phyloP scores from a whole-genome alignment of 2,888 invertebrate genomes.

The Tupiocoris notatus region DNA sequence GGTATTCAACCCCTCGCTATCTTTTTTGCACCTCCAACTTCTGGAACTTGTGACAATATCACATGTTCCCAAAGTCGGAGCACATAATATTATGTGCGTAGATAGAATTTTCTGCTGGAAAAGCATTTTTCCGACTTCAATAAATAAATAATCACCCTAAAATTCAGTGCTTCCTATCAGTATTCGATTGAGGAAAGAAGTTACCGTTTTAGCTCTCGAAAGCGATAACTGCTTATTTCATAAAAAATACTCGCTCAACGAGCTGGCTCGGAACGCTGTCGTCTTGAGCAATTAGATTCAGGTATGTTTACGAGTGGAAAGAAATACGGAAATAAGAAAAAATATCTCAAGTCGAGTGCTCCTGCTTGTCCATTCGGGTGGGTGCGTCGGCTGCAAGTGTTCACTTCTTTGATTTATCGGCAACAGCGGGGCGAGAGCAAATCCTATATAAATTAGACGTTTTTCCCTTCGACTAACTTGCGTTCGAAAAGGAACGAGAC shows the following conservation, averaged over 20 bases:
- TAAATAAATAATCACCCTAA: too few species aligned
- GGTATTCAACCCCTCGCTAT: too few species aligned
- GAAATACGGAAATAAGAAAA: conserved; percentile 5
- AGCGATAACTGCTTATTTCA: conserved; percentile 11
- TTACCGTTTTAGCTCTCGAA: neutral
- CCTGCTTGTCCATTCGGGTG: neutral
- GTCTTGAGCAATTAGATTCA: conserved; percentile 25
- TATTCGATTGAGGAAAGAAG: too few species aligned
- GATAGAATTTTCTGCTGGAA: too few species aligned
- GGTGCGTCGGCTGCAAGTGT: conserved; percentile 39
- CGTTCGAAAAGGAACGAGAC: neutral
- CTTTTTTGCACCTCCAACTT: too few species aligned
- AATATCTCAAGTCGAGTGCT: neutral
- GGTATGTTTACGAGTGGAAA: conserved; percentile 38
- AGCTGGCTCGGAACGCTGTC: neutral
- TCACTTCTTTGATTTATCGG: conserved; percentile 39
- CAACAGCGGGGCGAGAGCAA: conserved; percentile 26
- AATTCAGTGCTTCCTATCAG: too few species aligned
- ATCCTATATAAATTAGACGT: conserved; percentile 46
- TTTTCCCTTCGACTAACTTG: conserved; percentile 8
- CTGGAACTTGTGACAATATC: too few species aligned
- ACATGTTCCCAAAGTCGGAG: too few species aligned
- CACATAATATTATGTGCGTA: too few species aligned
- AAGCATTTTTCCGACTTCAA: too few species aligned
- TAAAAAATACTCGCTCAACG: neutral